These are phyloP conservation scores for Clupea harengus DNA, from an alignment of 2,113 vertebrate species.

Conservation along the genomic window DNA sequence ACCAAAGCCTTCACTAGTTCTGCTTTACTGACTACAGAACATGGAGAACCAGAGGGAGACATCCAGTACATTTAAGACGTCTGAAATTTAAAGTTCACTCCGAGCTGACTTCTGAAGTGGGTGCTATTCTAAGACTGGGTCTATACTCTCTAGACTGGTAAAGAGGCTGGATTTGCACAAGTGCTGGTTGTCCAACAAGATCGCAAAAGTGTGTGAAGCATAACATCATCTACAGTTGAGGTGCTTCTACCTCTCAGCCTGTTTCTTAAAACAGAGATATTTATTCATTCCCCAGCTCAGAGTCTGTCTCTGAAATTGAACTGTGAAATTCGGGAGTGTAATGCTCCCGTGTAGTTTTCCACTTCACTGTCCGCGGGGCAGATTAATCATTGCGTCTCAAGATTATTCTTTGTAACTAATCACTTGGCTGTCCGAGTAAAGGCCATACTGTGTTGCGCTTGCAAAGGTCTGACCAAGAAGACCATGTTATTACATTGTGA, in stretches of 20 bases:
- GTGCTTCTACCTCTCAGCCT: slow-evolving; percentile 4
- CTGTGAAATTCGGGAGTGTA: slow-evolving; percentile 53
- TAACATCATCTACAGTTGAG: background rate
- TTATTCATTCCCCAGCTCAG: slow-evolving; percentile 58
- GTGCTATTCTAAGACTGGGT: background rate
- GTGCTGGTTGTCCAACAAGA: background rate
- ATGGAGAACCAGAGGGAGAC: slow-evolving; percentile 22
- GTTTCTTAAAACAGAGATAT: slow-evolving; percentile 50
- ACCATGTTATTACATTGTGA: slow-evolving; percentile 53
- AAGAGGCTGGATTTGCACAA: background rate
- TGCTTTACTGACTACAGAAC: slow-evolving; percentile 33
- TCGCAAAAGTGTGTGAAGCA: background rate
- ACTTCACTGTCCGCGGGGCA: slow-evolving; percentile 62
- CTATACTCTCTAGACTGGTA: background rate
- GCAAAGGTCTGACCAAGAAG: slow-evolving; percentile 59
- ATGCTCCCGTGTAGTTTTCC: slow-evolving; percentile 64
- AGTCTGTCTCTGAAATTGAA: slow-evolving; percentile 57
- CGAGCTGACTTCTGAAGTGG: slow-evolving; percentile 13
- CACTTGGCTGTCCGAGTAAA: slow-evolving; percentile 64
- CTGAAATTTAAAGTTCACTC: slow-evolving; percentile 16
- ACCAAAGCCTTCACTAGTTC: slow-evolving; percentile 36
- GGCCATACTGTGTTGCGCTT: slow-evolving; percentile 55
- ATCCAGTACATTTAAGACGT: slow-evolving; percentile 20
- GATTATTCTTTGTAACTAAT: slow-evolving; percentile 72
- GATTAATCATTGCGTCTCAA: slow-evolving; percentile 58